These are phyloP conservation scores for Vannuccia rotundouncinata DNA, from an alignment of 2,888 invertebrate species.

Conservation along the genomic window DNA sequence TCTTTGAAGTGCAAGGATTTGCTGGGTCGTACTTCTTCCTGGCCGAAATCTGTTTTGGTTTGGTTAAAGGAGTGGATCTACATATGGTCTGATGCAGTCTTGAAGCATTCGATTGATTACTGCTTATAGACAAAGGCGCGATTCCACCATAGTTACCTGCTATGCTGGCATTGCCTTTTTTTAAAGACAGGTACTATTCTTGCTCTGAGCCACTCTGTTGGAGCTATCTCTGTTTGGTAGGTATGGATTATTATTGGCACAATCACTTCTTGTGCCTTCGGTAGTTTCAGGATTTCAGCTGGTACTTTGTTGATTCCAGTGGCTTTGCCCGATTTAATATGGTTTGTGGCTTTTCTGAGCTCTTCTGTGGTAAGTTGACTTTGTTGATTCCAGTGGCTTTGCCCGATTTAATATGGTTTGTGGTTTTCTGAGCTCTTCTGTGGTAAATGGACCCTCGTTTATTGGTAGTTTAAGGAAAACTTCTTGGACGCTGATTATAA, in stretches of 20 bases:
- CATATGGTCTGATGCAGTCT: constrained; percentile 21
- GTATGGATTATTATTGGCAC: constrained; percentile 16
- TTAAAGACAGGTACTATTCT: constrained; percentile 26
- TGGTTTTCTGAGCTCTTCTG: no score
- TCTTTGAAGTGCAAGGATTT: constrained; percentile 24
- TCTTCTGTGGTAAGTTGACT: no score
- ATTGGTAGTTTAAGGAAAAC: constrained; percentile 21
- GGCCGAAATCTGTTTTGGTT: constrained; percentile 21
- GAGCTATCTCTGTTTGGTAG: constrained; percentile 19
- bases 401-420: no score
- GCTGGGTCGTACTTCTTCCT: constrained; percentile 26
- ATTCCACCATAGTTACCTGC: constrained; percentile 17
- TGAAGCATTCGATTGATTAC: constrained; percentile 16
- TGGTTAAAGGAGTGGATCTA: constrained; percentile 18
- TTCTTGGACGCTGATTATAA: constrained; percentile 24
- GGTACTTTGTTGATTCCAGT: constrained; percentile 21
- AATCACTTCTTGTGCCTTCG: constrained; percentile 18
- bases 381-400: no score
- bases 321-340: constrained; percentile 23
- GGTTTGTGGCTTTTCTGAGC: constrained; percentile 21
- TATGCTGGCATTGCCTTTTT: constrained; percentile 17
- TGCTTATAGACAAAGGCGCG: constrained; percentile 17
- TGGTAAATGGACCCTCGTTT: constrained; percentile 22
- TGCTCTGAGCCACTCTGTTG: constrained; percentile 4
- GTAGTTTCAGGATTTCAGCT: constrained; percentile 17